Evolutionary conservation across 2,888 invertebrate species (phyloP).

Genomic region (Ophonus ardosiacus): DNA sequence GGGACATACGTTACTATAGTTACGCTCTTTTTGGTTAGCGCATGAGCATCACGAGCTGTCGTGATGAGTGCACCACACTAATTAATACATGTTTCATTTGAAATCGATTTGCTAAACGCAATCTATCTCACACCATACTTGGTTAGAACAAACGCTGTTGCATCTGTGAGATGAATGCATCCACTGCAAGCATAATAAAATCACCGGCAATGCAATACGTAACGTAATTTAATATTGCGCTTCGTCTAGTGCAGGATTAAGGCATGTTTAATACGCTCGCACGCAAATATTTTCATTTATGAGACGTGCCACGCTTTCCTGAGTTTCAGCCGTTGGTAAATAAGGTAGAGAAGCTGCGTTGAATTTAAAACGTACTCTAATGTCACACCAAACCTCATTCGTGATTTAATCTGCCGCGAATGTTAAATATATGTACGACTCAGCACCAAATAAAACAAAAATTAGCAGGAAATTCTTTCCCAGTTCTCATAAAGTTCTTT

Average conservation of each 20-base stretch:
- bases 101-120: too few relatives aligned
- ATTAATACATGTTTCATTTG: too few relatives aligned
- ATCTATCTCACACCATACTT: too few relatives aligned
- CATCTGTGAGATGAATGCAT: constrained; percentile 13
- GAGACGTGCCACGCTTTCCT: constrained; percentile 29
- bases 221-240: constrained; percentile 53
- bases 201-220: constrained; percentile 50
- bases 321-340: constrained; percentile 38
- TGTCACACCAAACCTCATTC: constrained; percentile 40
- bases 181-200: constrained; percentile 37
- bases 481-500: constrained; percentile 1
- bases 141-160: not conserved
- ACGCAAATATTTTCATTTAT: constrained; percentile 54
- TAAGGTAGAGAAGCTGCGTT: constrained; percentile 23
- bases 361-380: constrained; percentile 42
- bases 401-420: constrained; percentile 26
- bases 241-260: constrained; percentile 38
- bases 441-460: constrained; percentile 10
- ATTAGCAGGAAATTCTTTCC: not conserved
- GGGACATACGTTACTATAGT: too few relatives aligned
- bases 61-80: too few relatives aligned
- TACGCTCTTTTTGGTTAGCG: too few relatives aligned
- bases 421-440: constrained; percentile 6
- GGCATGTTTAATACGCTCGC: constrained; percentile 53
- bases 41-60: not conserved